Evolutionary conservation across 2,888 invertebrate genomes (phyloP), one percentile per base, ranked within the genome.

Genomic region (Sarcophaga variegata): DNA sequence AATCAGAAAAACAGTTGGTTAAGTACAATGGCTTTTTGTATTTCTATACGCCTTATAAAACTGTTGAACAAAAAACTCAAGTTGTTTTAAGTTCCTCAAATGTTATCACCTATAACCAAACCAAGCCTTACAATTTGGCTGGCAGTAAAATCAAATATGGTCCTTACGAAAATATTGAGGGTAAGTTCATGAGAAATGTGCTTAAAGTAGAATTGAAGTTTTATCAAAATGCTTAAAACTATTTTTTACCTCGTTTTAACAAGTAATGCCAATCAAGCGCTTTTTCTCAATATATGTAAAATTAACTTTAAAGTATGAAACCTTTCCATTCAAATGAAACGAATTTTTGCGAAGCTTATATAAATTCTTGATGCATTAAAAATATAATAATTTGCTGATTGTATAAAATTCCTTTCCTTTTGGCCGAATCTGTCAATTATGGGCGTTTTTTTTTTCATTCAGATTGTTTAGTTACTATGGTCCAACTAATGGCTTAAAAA

Each of bases 1-100:
- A 99, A 93, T 96, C 97, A 87, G 99, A 99, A 91, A 97, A 97
- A 90, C 99, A 99, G 91, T 94, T 98, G 88, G 97, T 99, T 0
- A 95, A 97, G 89, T 99, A 97, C 92, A 95, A 94, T 88, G 98
- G 98, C 45, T 97, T 96, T 91, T 95, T 97, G 82, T 97, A 98
- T 92, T 94, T 97, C 79, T 98, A 96, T 92, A 95, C 97, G 0
- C 97, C 98, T 0, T 99, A 99, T 93, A 92, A 94, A 82, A 96
- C 97, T 0, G 93, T 93, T 0, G 96, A 96, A 62, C 98, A 99
- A 93, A 97, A 96, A 89, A 97, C 98, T 0, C 96, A 95, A 12
- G 95, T 99, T 10, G 94, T 95, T 63, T 93, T 98, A 77, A 96
- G 97, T 70, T 96, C 98, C 0, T 95, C 96, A 89, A 96, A 95